Evolutionary conservation across 2,797 vertebrate species (phyloP), one percentile per base, ranked within the genome.

Genomic region (Loris lydekkerianus): DNA sequence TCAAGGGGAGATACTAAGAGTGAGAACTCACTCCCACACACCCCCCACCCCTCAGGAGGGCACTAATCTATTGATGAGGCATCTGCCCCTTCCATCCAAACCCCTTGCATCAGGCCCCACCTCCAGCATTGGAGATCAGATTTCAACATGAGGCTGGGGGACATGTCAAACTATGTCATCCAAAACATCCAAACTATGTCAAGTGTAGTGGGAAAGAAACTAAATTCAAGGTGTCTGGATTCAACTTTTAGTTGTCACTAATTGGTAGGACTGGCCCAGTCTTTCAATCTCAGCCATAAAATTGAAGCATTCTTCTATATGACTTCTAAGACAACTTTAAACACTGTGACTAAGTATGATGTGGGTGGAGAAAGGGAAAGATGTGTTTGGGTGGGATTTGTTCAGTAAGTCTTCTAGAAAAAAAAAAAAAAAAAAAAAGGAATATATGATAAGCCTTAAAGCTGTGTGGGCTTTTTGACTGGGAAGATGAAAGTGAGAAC

Each of bases 291-390:
- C 77, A 88, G 20, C 58, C 11, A n/a, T 65, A 53, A 78, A 90
- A 69, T 13, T 75, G 58, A 88, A 94, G 53, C 13, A 58, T 87
- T 31, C 15, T 43, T 88, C 85, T 60, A 40, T 56, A 81, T 53
- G 63, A 86, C 76, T 91, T 96, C 18, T 65, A 89, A 86, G 63
- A 91, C 67, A 82, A 76, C 49, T 65, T 80, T 95, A 69, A 95
- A 82, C 43, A 89, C 53, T 77, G 40, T 78, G 40, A 73, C 78
- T 43, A 77, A 93, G 82, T 73, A n/a, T 53, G 49, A 23, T 34
- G 67, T 72, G 49, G 61, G 37, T 78, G n/a, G 82, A 90, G 53
- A 83, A 49, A 95, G 20, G n/a, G 31, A 86, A 58, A 96, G 63
- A 76, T 67, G 37, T 88, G 31, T 85, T 60, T 84, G 80, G 70